Conservation (phyloP, 35 echinoderm and acorn worm species). For the Heliocidaris erythrogramma region DNA sequence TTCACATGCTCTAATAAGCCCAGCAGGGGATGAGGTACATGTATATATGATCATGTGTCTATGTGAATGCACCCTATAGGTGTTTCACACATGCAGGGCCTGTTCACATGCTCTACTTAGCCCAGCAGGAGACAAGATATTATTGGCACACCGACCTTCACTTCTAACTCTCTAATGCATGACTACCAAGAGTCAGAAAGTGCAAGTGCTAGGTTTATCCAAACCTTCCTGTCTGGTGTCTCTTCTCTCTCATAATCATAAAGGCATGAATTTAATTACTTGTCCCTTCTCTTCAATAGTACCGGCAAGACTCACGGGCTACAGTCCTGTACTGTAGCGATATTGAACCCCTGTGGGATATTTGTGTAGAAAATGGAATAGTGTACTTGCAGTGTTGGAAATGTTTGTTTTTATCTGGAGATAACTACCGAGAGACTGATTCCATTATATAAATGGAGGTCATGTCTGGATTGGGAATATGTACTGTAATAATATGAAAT, state of each 20-base stretch:
- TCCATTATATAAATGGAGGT: too few species aligned
- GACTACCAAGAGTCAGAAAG: not conserved
- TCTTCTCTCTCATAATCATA: not conserved
- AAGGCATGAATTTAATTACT: not conserved
- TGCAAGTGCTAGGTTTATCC: not conserved
- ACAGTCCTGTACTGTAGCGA: too few species aligned
- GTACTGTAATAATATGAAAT: too few species aligned
- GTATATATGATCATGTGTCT: too few species aligned
- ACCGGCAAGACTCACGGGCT: not conserved
- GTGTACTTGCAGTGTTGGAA: not conserved
- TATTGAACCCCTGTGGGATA: not conserved
- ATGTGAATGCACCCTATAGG: not conserved
- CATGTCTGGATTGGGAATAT: too few species aligned
- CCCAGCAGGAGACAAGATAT: not conserved
- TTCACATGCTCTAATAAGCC: too few species aligned
- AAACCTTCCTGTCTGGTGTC: not conserved
- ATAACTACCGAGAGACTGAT: too few species aligned
- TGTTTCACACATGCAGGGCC: not conserved
- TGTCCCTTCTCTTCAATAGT: not conserved
- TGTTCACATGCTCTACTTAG: not conserved
- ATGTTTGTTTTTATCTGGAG: too few species aligned
- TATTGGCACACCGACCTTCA: not conserved
- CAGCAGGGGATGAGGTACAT: too few species aligned
- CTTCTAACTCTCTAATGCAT: not conserved
- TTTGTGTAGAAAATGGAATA: not conserved